Evolutionary conservation across 2,797 vertebrate genomes (phyloP).

Genomic region (Sebastes matsubarae): DNA sequence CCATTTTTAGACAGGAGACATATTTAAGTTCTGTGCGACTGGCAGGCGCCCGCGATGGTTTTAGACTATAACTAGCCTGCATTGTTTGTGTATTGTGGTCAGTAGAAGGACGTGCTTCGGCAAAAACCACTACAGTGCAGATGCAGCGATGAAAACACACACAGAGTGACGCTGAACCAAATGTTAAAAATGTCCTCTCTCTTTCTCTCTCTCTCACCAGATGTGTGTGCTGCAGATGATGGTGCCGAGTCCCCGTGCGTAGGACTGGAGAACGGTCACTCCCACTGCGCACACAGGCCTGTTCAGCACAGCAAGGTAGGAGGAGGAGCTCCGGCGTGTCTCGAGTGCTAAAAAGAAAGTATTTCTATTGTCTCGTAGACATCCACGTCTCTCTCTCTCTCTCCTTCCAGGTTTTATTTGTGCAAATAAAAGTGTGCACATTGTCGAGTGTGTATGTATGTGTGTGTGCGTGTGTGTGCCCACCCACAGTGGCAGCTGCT

Average conservation of each 20-base stretch:
- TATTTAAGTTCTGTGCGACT: constrained; percentile 33
- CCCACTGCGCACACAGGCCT: constrained; percentile 78
- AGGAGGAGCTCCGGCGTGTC: constrained; percentile 29
- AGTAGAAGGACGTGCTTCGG: constrained; percentile 5
- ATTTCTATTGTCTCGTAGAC: constrained; percentile 5
- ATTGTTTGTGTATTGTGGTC: constrained; percentile 53
- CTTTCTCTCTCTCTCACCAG: constrained; percentile 72
- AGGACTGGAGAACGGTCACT: constrained; percentile 82
- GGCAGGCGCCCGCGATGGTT: constrained; percentile 22
- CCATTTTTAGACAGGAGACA: constrained; percentile 46
- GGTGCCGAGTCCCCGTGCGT: constrained; percentile 80
- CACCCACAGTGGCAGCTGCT: constrained; percentile 51
- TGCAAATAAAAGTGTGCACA: neutral
- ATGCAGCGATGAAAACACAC: neutral
- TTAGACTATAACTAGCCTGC: constrained; percentile 5
- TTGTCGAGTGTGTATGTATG: neutral
- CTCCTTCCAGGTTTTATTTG: constrained; percentile 14
- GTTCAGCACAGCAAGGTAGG: constrained; percentile 91
- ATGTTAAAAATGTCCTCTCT: neutral
- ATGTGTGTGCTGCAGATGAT: constrained; percentile 88
- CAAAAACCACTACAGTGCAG: neutral
- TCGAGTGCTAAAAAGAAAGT: neutral
- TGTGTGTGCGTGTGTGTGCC: neutral
- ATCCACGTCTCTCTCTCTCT: neutral
- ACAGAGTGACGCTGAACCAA: neutral